These are phyloP conservation scores for Gnathonemus echidnorhynchus DNA, from an alignment of 2,113 vertebrate genomes.

Conservation along the genomic window DNA sequence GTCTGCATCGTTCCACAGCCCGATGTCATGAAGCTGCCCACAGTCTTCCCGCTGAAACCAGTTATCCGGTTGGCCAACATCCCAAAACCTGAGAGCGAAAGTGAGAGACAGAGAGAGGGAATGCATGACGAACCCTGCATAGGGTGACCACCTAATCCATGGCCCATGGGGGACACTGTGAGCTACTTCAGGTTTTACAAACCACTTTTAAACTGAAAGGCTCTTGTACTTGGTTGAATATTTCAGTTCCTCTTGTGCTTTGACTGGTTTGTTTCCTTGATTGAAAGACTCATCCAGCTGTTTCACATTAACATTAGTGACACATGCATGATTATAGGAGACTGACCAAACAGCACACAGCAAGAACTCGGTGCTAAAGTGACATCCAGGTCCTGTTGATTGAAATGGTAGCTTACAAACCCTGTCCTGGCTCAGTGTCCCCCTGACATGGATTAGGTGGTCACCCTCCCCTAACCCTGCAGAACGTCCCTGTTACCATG, in stretches of 20 bases:
- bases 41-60: neutral
- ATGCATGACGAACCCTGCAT: neutral
- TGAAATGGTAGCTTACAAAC: too few relatives aligned
- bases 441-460: too few relatives aligned
- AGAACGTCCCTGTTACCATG: neutral
- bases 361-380: too few relatives aligned
- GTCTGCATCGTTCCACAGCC: neutral
- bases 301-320: too few relatives aligned
- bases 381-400: too few relatives aligned
- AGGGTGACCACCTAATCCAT: neutral
- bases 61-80: neutral
- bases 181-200: neutral
- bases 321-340: too few relatives aligned
- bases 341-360: too few relatives aligned
- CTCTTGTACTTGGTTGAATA: neutral
- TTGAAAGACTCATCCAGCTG: neutral
- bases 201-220: neutral
- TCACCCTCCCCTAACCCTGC: conserved; percentile 29
- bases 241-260: neutral
- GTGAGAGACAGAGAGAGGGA: neutral
- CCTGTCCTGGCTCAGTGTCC: too few relatives aligned
- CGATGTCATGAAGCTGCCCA: neutral
- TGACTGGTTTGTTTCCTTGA: neutral
- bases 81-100: neutral
- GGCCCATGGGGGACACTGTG: neutral